These are phyloP conservation scores for Sebastes minor DNA, from an alignment of 2,797 vertebrate genomes.

Conservation along the genomic window DNA sequence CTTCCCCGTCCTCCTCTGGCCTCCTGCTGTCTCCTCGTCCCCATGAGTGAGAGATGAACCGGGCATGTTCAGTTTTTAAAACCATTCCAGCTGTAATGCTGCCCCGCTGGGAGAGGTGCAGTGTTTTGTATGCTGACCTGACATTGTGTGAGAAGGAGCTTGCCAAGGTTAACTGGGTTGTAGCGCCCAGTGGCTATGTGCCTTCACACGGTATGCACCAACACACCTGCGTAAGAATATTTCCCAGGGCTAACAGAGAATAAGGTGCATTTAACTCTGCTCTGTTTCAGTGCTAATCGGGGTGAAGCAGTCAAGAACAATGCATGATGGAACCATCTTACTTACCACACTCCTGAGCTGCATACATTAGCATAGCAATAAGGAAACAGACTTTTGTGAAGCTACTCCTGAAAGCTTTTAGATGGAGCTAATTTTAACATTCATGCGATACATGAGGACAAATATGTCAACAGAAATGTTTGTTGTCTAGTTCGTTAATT, in stretches of 20 bases:
- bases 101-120: conserved; percentile 16
- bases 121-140: conserved; percentile 49
- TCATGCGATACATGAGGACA: background rate
- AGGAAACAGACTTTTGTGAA: conserved; percentile 1
- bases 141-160: conserved; percentile 32
- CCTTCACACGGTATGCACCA: conserved; percentile 16
- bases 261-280: background rate
- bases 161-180: conserved; percentile 56
- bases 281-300: background rate
- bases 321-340: background rate
- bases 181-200: conserved; percentile 25
- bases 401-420: background rate
- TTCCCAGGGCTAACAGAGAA: background rate
- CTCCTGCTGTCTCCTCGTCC: background rate
- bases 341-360: background rate
- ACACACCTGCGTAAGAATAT: background rate
- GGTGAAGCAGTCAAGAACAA: background rate
- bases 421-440: background rate
- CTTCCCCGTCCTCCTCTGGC: background rate
- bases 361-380: conserved; percentile 21
- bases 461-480: background rate
- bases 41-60: conserved; percentile 1
- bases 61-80: background rate
- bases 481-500: background rate
- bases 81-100: conserved; percentile 1